Evolutionary conservation across 2,113 vertebrate species (phyloP).

Genomic region (Asarcornis scutulata): DNA sequence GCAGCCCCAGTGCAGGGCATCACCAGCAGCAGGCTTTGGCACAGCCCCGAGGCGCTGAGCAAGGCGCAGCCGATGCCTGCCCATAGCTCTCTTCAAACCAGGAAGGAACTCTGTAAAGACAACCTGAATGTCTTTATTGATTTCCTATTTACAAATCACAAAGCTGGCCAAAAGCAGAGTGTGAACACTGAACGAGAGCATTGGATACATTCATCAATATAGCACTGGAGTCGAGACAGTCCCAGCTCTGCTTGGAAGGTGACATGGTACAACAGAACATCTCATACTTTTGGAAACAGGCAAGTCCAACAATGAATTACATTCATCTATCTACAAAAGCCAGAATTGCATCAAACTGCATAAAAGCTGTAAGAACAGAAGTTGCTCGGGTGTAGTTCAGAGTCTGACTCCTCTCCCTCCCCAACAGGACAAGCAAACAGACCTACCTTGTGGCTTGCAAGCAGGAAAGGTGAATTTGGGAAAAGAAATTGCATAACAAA

Average conservation of each 20-base stretch:
- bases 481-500: neutral
- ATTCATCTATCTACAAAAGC: slow-evolving; percentile 63
- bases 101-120: neutral
- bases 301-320: slow-evolving; percentile 35
- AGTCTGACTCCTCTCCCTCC: neutral
- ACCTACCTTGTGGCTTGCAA: neutral
- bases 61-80: too few species aligned
- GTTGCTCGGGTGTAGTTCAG: neutral
- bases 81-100: neutral
- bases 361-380: neutral
- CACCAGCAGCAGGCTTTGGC: accelerated
- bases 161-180: slow-evolving; percentile 66
- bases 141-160: slow-evolving; percentile 73
- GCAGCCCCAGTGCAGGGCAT: too few species aligned
- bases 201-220: slow-evolving; percentile 58
- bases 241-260: slow-evolving; percentile 18
- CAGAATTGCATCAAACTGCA: slow-evolving; percentile 35
- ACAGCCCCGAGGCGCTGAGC: accelerated
- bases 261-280: slow-evolving; percentile 16
- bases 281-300: slow-evolving; percentile 17
- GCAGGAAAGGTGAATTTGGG: neutral
- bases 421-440: neutral
- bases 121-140: slow-evolving; percentile 67
- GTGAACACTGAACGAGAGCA: slow-evolving; percentile 59
- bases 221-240: neutral